Evolutionary conservation across 1,140 invertebrate species (phyloP).

Genomic region (Drosophila sulfurigaster): DNA sequence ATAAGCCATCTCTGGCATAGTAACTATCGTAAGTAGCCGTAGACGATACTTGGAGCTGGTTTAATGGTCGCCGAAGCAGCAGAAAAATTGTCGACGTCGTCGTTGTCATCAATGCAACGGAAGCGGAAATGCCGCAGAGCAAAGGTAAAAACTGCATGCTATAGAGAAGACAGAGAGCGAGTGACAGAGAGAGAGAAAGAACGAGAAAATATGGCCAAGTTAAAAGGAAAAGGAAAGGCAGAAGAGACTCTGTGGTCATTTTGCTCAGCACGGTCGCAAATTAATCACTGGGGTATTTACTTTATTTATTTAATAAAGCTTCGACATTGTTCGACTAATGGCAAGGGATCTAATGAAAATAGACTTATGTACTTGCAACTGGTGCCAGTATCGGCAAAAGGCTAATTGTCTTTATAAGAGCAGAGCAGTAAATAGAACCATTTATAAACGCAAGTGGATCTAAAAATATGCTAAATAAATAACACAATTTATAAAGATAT

Average conservation of each 20-base stretch:
- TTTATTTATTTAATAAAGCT: constrained; percentile 57
- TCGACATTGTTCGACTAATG: constrained; percentile 41
- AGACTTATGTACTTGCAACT: constrained; percentile 5
- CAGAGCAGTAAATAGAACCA: neutral
- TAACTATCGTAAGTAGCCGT: constrained; percentile 50
- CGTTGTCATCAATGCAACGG: constrained; percentile 42
- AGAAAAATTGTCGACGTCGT: constrained; percentile 41
- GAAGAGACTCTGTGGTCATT: constrained; percentile 24
- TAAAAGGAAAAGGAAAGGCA: neutral
- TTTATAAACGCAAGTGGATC: neutral
- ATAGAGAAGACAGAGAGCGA: constrained; percentile 14
- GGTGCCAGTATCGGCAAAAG: neutral
- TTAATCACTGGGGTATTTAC: constrained; percentile 61
- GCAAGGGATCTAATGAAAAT: constrained; percentile 27
- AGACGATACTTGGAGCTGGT: constrained; percentile 38
- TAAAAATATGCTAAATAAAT: constrained; percentile 2
- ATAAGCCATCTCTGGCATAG: constrained; percentile 35
- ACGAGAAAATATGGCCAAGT: neutral
- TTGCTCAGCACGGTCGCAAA: constrained; percentile 42
- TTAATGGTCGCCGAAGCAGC: constrained; percentile 39
- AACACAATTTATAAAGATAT: neutral
- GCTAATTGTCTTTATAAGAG: constrained; percentile 20
- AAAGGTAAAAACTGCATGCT: constrained; percentile 44
- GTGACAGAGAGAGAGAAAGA: neutral
- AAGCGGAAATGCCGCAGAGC: constrained; percentile 51